phyloP scores from a whole-genome alignment of 53 echinoderm and acorn worm genomes.

The Echinometra lucunter region DNA sequence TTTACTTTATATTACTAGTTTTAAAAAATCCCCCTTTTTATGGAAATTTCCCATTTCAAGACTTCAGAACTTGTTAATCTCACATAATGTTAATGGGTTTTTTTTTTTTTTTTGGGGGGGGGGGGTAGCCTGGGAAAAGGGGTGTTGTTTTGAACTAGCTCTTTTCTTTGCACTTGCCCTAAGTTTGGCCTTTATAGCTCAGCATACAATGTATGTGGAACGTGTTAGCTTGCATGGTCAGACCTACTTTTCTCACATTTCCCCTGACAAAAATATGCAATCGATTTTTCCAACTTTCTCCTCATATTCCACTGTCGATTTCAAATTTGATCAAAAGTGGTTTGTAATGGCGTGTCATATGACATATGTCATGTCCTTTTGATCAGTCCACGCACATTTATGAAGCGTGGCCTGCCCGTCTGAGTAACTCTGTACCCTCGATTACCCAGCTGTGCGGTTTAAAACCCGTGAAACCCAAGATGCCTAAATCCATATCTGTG shows the following conservation, averaged over 20 bases:
- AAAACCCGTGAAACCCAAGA: constrained; percentile 8
- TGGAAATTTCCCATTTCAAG: no score
- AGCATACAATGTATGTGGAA: neutral
- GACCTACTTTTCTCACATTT: neutral
- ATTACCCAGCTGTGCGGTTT: neutral
- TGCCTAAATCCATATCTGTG: constrained; percentile 12
- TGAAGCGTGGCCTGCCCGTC: neutral
- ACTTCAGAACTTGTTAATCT: no score
- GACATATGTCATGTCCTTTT: constrained; percentile 9
- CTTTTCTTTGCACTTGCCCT: neutral
- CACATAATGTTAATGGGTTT: no score
- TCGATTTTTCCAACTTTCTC: neutral
- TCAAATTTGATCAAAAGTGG: constrained; percentile 39
- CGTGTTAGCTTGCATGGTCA: neutral
- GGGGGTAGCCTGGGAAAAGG: no score
- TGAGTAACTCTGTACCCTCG: neutral
- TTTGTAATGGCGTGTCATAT: constrained; percentile 42
- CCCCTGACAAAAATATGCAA: neutral
- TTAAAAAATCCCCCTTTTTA: no score
- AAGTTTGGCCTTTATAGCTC: neutral
- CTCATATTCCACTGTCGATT: constrained; percentile 8
- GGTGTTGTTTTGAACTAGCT: neutral
- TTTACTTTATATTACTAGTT: no score
- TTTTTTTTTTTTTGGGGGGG: neutral
- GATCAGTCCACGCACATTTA: neutral